Percentiles rank a stretch among this genome's conserved stretches.
These are phyloP conservation scores for Tenthredo mesomela DNA, from an alignment of 2,888 invertebrate species.

Conservation along the genomic window DNA sequence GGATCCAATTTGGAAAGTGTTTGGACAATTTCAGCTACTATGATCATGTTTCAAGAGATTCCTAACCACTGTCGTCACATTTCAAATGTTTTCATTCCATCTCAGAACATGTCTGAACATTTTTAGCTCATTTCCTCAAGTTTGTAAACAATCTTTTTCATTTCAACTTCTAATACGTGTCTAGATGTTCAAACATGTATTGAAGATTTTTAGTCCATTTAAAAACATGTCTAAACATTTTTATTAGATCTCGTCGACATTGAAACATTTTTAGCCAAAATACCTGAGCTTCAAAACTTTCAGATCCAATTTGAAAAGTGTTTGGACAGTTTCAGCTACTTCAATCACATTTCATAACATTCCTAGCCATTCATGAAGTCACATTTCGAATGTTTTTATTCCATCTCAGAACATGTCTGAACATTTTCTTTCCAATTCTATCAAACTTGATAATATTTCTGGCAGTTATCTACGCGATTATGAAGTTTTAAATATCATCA, in stretches of 20 bases:
- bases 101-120: not conserved
- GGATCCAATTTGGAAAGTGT: not conserved
- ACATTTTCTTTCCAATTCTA: not conserved
- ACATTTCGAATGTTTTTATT: not conserved
- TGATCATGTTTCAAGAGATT: not conserved
- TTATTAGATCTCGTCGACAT: not conserved
- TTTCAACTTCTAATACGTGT: not conserved
- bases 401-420: not conserved
- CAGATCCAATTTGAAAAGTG: not conserved
- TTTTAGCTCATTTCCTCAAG: not conserved
- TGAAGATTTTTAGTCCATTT: not conserved
- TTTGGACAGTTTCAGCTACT: not conserved
- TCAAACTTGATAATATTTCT: no score
- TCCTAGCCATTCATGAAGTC: no score
- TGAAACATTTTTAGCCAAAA: not conserved
- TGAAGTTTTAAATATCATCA: no score
- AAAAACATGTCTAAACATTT: not conserved
- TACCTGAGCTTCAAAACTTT: no score
- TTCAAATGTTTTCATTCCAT: not conserved
- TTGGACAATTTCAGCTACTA: not conserved
- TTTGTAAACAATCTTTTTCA: not conserved
- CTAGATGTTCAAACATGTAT: not conserved
- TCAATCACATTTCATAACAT: not conserved
- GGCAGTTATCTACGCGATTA: no score
- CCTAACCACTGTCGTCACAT: not conserved